These are phyloP conservation scores for Danaus melanippus DNA, from an alignment of 1,140 invertebrate species.

Conservation along the genomic window DNA sequence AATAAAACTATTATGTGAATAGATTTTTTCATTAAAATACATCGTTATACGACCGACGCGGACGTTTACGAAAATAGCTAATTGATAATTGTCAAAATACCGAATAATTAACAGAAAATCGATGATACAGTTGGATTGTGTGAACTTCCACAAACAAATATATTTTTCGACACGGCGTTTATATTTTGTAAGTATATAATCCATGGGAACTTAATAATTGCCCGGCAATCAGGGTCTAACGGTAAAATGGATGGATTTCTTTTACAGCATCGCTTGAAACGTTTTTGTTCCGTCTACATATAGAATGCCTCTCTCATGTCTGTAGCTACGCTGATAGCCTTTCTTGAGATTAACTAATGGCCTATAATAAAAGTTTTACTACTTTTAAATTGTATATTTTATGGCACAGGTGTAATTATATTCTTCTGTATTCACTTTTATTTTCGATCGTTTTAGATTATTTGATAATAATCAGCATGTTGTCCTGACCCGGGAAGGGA, in stretches of 20 bases:
- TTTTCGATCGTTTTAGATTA: no score
- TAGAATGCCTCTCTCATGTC: not conserved
- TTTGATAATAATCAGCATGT: no score
- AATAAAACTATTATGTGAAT: no score
- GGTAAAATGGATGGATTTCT: conserved; percentile 28
- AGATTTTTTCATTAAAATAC: not conserved
- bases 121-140: conserved; percentile 10
- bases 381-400: no score
- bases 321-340: no score
- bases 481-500: no score
- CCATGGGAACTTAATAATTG: conserved; percentile 29
- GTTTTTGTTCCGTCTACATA: conserved; percentile 3
- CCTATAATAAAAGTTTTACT: no score
- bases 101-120: conserved; percentile 8
- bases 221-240: conserved; percentile 26
- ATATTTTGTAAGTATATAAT: conserved; percentile 11
- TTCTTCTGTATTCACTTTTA: no score
- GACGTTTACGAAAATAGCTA: conserved; percentile 7
- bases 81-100: conserved; percentile 17
- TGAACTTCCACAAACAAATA: conserved; percentile 28
- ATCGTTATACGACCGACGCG: conserved; percentile 1
- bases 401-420: no score
- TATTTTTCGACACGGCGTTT: conserved; percentile 24
- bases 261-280: conserved; percentile 3
- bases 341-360: no score